Evolutionary conservation across 2,797 vertebrate genomes (phyloP), one percentile per base, ranked within the genome.

Genomic region (Diplodus puntazzo): DNA sequence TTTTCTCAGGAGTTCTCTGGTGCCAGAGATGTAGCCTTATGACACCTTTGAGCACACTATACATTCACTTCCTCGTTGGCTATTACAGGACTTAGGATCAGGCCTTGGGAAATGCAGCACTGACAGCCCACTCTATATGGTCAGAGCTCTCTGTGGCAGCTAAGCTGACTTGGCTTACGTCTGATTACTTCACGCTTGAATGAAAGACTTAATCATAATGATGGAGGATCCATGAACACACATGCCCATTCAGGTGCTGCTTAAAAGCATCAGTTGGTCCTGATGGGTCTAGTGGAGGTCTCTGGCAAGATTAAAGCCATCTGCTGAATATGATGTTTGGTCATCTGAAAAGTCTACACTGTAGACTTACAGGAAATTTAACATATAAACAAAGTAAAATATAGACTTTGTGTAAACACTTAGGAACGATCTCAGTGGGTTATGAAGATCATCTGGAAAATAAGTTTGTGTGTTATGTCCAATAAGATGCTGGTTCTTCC

Each of bases 181-280:
- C 75, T 82, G 77, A 85, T 87, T 88, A 80, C 79, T 85, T 83
- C 71, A 81, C 45, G 80, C 79, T 83, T 73, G 72, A 87, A 73
- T 82, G 76, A 77, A 70, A 84, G 68, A 81, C 39, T 73, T 89
- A 80, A 84, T 87, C 30, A 53, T 65, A 57, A 68, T 34, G 73
- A 76, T 34, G 21, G 61, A 67, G 39, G 34, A 55, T 81, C 60
- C 62, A 72, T 70, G 61, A 75, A 55, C 59, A 80, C 59, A 78
- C 76, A 69, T 73, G 68, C 50, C 68, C 69, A 53, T 21, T 9
- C 27, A 77, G 69, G 34, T 71, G 65, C 77, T 75, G 77, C 71
- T 77, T 45, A 65, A 78, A 57, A 46, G 63, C 52, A 50, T 54
- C 21, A 42, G 48, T 42, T 34, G 30, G 71, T 75, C 64, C 62